A percentile compares a stretch with the other conserved stretches of the same genome.
Evolutionary conservation across 2,888 invertebrate genomes (phyloP).

Genomic region (Chromoteleia sp.): DNA sequence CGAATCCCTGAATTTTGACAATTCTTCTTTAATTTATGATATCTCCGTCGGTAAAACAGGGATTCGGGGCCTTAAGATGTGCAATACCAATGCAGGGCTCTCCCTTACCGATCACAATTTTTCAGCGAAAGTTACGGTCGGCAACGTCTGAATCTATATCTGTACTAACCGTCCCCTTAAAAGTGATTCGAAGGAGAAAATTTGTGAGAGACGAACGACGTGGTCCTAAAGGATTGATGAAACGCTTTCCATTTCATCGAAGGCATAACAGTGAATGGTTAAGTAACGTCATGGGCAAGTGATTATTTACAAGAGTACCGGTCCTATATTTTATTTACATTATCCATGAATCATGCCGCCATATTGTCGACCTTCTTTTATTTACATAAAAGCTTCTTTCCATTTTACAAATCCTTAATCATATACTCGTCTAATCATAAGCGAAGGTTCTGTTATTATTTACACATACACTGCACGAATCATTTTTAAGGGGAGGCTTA

Average conservation of each 20-base stretch:
- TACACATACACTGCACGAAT: conserved; percentile 38
- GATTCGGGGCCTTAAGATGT: neutral
- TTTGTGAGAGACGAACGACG: conserved; percentile 25
- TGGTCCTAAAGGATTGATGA: conserved; percentile 53
- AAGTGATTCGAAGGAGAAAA: conserved; percentile 20
- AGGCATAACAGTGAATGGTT: conserved; percentile 63
- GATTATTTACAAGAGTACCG: conserved; percentile 59
- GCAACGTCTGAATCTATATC: neutral
- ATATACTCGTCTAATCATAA: conserved; percentile 1
- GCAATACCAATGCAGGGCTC: neutral
- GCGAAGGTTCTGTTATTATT: conserved; percentile 19
- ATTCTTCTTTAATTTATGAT: neutral
- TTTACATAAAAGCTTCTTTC: conserved; percentile 45
- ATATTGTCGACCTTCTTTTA: conserved; percentile 41
- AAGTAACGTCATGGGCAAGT: conserved; percentile 48
- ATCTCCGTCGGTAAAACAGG: neutral
- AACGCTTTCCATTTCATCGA: conserved; percentile 46
- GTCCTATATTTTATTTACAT: conserved; percentile 43
- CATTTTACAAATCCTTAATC: conserved; percentile 39
- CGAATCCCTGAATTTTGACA: neutral
- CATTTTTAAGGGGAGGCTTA: conserved; percentile 36
- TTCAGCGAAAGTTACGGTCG: neutral
- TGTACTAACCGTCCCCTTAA: conserved; percentile 25
- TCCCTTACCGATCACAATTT: neutral
- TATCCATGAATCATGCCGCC: conserved; percentile 8